phyloP scores from a whole-genome alignment of 2,113 vertebrate genomes.

The Protobothrops flavoviridis region DNA sequence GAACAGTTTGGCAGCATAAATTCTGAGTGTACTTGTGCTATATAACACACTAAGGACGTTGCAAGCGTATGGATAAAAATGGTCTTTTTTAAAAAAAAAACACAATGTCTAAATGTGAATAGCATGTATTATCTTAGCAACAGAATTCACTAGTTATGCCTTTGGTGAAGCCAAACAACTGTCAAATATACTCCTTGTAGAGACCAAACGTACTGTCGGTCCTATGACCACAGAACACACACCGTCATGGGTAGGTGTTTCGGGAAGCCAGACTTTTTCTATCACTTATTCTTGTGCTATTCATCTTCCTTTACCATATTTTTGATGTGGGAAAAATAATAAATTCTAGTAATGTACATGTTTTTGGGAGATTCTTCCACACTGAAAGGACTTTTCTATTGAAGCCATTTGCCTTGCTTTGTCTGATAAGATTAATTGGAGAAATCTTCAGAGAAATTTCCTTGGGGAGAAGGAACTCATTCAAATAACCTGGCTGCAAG shows the following conservation, averaged over 20 bases:
- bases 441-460: not conserved
- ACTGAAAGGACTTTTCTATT: not conserved
- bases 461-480: not conserved
- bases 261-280: not conserved
- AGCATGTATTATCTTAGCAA: not conserved
- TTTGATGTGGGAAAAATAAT: not conserved
- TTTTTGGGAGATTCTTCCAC: not conserved
- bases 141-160: not conserved
- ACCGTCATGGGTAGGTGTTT: not conserved
- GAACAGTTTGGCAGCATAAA: not conserved
- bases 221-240: not conserved
- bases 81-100: not conserved
- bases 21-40: not conserved
- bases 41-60: not conserved
- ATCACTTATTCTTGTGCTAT: not conserved
- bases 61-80: not conserved
- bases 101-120: not conserved
- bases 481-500: not conserved
- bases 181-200: not conserved
- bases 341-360: not conserved
- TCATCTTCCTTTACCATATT: slow-evolving; percentile 21
- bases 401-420: not conserved
- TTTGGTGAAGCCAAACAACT: not conserved
- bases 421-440: not conserved
- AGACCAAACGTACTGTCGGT: not conserved